These are phyloP conservation scores for Drosophila orena DNA, from an alignment of 1,140 invertebrate species.

Conservation along the genomic window DNA sequence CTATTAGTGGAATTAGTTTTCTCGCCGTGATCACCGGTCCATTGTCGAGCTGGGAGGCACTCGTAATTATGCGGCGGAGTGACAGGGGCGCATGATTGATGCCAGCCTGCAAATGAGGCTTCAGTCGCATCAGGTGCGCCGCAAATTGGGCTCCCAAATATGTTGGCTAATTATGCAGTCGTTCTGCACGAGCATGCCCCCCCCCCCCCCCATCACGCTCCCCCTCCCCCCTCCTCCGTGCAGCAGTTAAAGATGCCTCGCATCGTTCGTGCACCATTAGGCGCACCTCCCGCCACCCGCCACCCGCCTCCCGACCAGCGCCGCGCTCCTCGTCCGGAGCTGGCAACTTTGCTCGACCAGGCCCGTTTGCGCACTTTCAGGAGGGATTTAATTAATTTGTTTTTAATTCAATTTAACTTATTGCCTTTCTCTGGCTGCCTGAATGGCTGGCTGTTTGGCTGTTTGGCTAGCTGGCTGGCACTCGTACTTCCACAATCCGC, in stretches of 20 bases:
- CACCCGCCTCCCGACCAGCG: no score
- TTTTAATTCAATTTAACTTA: constrained; percentile 83
- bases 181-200: no score
- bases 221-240: no score
- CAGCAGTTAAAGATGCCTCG: no score
- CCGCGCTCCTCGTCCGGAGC: no score
- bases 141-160: constrained; percentile 34
- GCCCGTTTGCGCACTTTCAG: constrained; percentile 57
- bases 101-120: background rate
- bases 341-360: background rate
- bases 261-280: no score
- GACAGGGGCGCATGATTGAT: constrained; percentile 55
- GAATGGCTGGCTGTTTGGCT: background rate
- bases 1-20: constrained; percentile 83
- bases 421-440: constrained; percentile 39
- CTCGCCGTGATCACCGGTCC: constrained; percentile 26
- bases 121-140: constrained; percentile 46
- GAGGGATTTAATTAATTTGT: constrained; percentile 81
- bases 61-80: constrained; percentile 23
- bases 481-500: no score
- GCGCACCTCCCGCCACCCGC: no score
- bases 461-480: no score
- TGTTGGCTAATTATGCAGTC: constrained; percentile 57
- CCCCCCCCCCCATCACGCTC: no score
- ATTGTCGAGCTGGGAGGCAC: constrained; percentile 10